Evolutionary conservation across 2,888 invertebrate species (phyloP).

Genomic region (Nymphalis polychloros): DNA sequence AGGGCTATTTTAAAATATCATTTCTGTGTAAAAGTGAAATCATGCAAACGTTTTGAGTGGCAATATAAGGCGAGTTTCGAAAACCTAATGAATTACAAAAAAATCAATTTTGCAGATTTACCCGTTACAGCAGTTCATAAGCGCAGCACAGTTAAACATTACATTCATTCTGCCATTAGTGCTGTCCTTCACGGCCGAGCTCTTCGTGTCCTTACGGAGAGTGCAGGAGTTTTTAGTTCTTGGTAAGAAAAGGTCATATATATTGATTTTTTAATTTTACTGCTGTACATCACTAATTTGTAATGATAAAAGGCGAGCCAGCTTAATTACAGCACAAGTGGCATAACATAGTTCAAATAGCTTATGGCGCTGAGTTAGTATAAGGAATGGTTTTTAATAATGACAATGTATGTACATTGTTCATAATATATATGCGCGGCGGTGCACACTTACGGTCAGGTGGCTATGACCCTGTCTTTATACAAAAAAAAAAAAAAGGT

Average conservation of each 20-base stretch:
- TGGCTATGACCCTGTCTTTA: no score
- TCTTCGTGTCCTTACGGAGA: conserved; percentile 72
- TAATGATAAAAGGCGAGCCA: no score
- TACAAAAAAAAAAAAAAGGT: no score
- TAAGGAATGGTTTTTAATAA: no score
- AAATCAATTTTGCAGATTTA: conserved; percentile 62
- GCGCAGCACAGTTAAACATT: conserved; percentile 69
- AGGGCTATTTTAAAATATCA: neutral
- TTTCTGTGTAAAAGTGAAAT: neutral
- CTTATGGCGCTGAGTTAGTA: no score
- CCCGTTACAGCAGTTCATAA: conserved; percentile 74
- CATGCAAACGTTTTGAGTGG: conserved; percentile 5
- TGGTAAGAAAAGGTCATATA: conserved; percentile 49
- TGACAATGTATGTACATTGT: no score
- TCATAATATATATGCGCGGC: no score
- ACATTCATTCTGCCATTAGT: conserved; percentile 74
- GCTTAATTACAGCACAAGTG: no score
- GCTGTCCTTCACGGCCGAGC: conserved; percentile 80
- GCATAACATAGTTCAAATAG: no score
- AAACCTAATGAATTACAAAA: neutral
- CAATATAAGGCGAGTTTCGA: neutral
- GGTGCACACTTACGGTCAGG: no score
- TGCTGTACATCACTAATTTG: no score
- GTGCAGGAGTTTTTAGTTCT: conserved; percentile 66
- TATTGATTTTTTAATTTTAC: no score